Evolutionary conservation across 2,113 vertebrate species (phyloP), one percentile per base, ranked within the genome.

Genomic region (Indicator maculatus): DNA sequence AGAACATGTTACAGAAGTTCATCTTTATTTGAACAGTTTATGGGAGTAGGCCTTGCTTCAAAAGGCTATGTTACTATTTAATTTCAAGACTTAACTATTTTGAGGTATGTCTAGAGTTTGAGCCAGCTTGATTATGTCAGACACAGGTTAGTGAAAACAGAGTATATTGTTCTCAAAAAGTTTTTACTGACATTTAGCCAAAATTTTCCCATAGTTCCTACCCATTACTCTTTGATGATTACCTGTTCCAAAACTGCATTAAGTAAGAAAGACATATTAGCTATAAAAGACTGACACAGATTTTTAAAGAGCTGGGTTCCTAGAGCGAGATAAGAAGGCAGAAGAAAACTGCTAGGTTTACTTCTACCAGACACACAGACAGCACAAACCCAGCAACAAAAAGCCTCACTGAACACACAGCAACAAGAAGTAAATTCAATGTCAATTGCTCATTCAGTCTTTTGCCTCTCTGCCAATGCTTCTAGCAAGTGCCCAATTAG

Each of bases 401-500:
- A 27, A 93, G 50, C 14, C 33, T 69, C 63, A 2, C 39, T 61
- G 61, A 76, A 52, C 50, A 31, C 11, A 16, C 26, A 86, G 74
- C 58, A 80, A 8, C 11, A 50, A 87, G 55, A 87, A 81, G 74
- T 92, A 73, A 95, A 66, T 79, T 91, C 89, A 92, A 82, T 91
- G 95, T 92, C 74, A 94, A 70, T 86, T 41, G 78, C 74, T 85
- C 52, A 55, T 94, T 93, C 81, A 76, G 70, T 45, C 70, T 75
- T 82, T 87, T 86, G 96, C 93, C 66, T 88, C 36, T 87, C 77
- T 96, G 91, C 93, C 84, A 95, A 70, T 64, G 77, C 77, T 92
- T 94, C 70, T 80, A 95, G 95, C 91, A 91, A 87, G 47, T 80
- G 79, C 85, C 78, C 87, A 95, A 90, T 94, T 96, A 93, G 27